Base-by-base conservation (phyloP, 35 echinoderm and acorn worm genomes). In the Hemicentrotus pulcherrimus region DNA sequence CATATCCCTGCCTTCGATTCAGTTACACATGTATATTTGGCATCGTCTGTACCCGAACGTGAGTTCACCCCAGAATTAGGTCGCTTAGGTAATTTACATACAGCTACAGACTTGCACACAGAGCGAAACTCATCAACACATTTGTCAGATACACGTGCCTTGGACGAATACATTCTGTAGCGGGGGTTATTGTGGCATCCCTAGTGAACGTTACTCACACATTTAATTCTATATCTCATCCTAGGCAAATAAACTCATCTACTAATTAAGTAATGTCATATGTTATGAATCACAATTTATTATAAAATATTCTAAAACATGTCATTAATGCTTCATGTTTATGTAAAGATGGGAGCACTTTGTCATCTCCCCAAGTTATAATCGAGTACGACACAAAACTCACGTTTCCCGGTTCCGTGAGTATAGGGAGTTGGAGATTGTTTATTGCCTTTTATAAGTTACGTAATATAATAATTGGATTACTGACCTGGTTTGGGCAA, bases 71-170 rank as follows among this genome's bases (percentile, higher is more conserved):
- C 19, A 32, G 32, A 90, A 90, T 90, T 90, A 90, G 88, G 88
- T 90, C 88, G 88, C 88, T 90, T 90, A 90, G 88, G 88, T 90
- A 90, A 90, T 33, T 35, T 31, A 47, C 19, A 47, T 13, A 90
- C 88, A 90, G 4, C 32, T 22, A 5, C 88, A 90, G 31, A 90
- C 87, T 13, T 15, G 12, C 87, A 32, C 88, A 45, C 46, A 16
- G 32, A 90, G 13, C 46, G 88, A 45, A 90, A 90, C 46, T 46
- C 31, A 90, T 90, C 88, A 90, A 90, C 88, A 90, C 88, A 90
- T 90, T 90, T 47, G 88, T 90, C 88, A 90, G 31, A 90, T 90
- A 90, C 88, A 90, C 88, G 88, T 90, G 88, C 88, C 88, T 33
- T 10, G 88, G 88, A 90, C 32, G 88, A 90, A 33, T 90, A 90